Evolutionary conservation across 2,113 vertebrate genomes (phyloP).

Genomic region (Paramisgurnus dabryanus): DNA sequence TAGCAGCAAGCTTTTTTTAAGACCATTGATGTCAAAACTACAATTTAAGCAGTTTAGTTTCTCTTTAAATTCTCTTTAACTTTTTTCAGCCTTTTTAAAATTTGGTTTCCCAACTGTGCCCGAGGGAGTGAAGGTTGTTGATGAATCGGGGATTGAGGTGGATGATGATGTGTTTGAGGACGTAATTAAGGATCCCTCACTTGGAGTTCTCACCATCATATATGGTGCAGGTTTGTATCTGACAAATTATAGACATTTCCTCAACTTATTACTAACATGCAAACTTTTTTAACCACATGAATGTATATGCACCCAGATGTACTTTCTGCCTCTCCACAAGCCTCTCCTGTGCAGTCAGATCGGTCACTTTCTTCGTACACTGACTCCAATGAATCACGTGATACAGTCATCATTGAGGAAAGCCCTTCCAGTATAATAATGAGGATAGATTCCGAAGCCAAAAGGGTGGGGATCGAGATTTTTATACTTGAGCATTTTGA

Average conservation of each 20-base stretch:
- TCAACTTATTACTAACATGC: background rate
- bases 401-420: conserved; percentile 2
- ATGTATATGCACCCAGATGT: background rate
- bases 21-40: no score
- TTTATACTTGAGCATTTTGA: no score
- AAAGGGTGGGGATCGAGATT: background rate
- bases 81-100: conserved; percentile 24
- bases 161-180: conserved; percentile 43
- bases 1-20: no score
- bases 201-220: conserved; percentile 30
- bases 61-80: background rate
- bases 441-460: background rate
- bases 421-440: background rate
- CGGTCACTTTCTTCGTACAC: background rate
- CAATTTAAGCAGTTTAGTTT: background rate
- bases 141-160: conserved; percentile 40
- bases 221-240: conserved; percentile 24
- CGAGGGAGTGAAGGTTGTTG: conserved; percentile 24
- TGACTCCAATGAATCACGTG: conserved; percentile 6
- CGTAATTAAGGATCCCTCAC: conserved; percentile 21
- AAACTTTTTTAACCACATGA: background rate
- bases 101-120: conserved; percentile 34
- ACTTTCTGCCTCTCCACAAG: background rate
- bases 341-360: background rate
- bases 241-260: background rate